Evolutionary conservation across 2,797 vertebrate genomes (phyloP), one percentile per base, ranked within the genome.

Genomic region (Ctenochaetus hawaiiensis): DNA sequence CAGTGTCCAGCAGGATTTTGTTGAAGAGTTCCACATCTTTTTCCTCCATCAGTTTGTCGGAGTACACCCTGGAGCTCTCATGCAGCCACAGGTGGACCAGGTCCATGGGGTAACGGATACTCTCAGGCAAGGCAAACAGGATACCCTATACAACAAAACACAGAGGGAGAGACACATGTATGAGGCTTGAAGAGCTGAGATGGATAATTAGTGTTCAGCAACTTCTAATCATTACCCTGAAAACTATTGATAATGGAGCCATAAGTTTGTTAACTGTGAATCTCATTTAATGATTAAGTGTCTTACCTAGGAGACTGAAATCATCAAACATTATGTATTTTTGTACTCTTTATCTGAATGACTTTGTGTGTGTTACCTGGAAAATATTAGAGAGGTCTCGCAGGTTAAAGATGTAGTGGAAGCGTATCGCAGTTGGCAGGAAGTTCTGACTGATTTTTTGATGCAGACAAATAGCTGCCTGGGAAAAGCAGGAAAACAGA

Each of bases 361-460:
- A 47, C n/a, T 13, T 9, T 7, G n/a, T 6, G 45, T 61, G 56
- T 34, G 20, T 75, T 87, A 95, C 94, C 93, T 96, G 94, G 85
- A 96, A 96, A 80, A 95, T 89, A 77, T 75, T 89, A 30, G 94
- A 94, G 63, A 96, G 89, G 87, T 96, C 93, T 82, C 95, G 89
- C 75, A 96, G 91, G 93, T 96, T 94, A 91, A 97, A 97, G 87
- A 89, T 92, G 82, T 95, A 96, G 90, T 94, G 95, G 78, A 97
- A 96, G 84, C 93, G 94, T 75, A 95, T 95, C 30, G 94, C 93
- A 14, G 93, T 96, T 17, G 92, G 94, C 26, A 97, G 93, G 86
- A 97, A 96, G 90, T 96, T 96, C 90, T 95, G 94, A n/a, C 87
- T 94, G 92, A 95, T 95, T 93, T 97, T 97, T 89, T 96, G 94